Evolutionary conservation across 2,113 vertebrate species (phyloP).

Genomic region (Gulo gulo): DNA sequence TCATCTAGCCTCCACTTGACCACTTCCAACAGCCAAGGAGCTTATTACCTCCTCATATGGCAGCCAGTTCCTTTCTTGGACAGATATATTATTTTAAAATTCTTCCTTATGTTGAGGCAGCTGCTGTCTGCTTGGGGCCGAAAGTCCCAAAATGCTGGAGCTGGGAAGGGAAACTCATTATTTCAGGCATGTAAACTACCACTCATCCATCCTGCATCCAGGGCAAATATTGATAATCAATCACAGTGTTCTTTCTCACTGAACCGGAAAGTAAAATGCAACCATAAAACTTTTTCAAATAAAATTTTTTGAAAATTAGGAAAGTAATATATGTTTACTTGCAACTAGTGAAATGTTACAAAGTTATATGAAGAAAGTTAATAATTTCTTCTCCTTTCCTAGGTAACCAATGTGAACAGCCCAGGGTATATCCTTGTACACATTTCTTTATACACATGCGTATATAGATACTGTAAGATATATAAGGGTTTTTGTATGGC

Average conservation of each 20-base stretch:
- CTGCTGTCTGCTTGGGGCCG: conserved; percentile 43
- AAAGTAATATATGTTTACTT: neutral
- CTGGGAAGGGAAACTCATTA: conserved; percentile 22
- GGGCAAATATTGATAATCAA: conserved; percentile 8
- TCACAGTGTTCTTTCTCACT: conserved; percentile 25
- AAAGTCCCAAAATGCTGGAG: conserved; percentile 52
- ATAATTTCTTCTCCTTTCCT: neutral
- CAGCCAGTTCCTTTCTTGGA: conserved; percentile 58
- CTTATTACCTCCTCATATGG: conserved; percentile 57
- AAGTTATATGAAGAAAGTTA: neutral
- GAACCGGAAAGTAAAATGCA: conserved; percentile 1
- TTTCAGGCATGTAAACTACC: neutral
- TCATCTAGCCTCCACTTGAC: conserved; percentile 60
- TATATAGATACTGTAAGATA: neutral
- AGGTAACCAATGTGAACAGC: neutral
- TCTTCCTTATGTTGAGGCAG: conserved; percentile 62
- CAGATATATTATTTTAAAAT: conserved; percentile 57
- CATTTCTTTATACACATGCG: neutral
- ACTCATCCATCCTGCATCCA: neutral
- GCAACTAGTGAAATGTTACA: conserved; percentile 14
- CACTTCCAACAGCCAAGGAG: conserved; percentile 57
- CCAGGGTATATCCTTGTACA: neutral
- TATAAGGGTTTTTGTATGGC: neutral
- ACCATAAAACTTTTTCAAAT: neutral
- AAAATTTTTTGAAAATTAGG: conserved; percentile 13